These are phyloP conservation scores for Zaprionus camerounensis DNA, from an alignment of 1,140 invertebrate genomes.

Conservation along the genomic window DNA sequence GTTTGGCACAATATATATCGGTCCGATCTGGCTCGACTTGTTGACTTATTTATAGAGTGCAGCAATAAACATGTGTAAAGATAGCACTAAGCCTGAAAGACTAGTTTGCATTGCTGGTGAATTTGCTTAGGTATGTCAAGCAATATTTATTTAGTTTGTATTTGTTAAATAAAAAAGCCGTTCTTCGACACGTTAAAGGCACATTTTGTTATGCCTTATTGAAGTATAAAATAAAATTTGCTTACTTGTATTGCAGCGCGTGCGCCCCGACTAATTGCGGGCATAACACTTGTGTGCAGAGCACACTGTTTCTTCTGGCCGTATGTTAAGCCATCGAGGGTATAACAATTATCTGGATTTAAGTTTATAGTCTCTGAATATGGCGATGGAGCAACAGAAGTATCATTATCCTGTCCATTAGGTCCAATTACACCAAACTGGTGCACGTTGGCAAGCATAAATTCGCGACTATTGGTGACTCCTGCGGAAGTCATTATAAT, in stretches of 20 bases:
- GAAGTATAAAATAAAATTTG: neutral
- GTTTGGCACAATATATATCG: too few species aligned
- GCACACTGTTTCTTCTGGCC: slow-evolving; percentile 91
- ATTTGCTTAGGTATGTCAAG: too few species aligned
- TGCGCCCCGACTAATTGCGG: slow-evolving; percentile 88
- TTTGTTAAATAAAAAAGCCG: neutral
- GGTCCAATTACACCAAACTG: slow-evolving; percentile 42
- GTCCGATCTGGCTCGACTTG: too few species aligned
- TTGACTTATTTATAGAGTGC: too few species aligned
- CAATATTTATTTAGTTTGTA: too few species aligned
- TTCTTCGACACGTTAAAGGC: too few species aligned
- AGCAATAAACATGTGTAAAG: too few species aligned
- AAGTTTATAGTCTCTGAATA: slow-evolving; percentile 74
- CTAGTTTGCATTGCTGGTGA: too few species aligned
- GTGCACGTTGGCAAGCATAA: slow-evolving; percentile 52
- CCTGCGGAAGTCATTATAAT: slow-evolving; percentile 62
- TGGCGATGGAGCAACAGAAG: slow-evolving; percentile 38
- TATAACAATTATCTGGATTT: slow-evolving; percentile 85
- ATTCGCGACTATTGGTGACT: slow-evolving; percentile 54
- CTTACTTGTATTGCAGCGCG: slow-evolving; percentile 86
- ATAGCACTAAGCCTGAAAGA: too few species aligned
- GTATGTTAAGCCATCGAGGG: slow-evolving; percentile 88
- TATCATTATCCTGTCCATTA: slow-evolving; percentile 47
- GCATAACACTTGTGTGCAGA: slow-evolving; percentile 91
- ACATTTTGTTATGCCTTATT: too few species aligned